These are phyloP conservation scores for Sminthopsis crassicaudata DNA, from an alignment of 2,113 vertebrate species.

Conservation along the genomic window DNA sequence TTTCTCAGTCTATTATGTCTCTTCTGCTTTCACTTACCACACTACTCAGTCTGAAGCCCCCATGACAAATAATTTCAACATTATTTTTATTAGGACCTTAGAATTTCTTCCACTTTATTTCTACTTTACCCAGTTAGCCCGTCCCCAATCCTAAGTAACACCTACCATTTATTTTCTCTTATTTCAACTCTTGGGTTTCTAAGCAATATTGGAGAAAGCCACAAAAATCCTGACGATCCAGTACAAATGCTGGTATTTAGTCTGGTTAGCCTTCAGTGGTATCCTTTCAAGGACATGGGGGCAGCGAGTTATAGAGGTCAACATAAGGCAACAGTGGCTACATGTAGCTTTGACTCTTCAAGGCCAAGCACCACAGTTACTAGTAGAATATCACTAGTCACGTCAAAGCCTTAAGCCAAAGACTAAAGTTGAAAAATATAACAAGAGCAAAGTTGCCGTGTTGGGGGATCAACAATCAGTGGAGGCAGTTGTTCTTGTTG, in stretches of 20 bases:
- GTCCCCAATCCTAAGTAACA: background rate
- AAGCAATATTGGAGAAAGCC: background rate
- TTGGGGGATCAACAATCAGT: background rate
- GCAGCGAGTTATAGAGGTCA: background rate
- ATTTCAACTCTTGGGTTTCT: background rate
- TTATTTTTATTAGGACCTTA: background rate
- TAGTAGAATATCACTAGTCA: background rate
- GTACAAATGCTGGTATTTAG: background rate
- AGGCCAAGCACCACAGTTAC: background rate
- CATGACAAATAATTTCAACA: background rate
- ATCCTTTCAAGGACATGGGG: background rate
- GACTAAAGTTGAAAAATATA: background rate
- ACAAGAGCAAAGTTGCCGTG: background rate
- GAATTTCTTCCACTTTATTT: background rate
- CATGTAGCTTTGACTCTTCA: background rate
- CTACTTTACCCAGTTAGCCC: background rate
- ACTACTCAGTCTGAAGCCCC: background rate
- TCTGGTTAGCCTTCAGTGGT: background rate
- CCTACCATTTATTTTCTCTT: background rate
- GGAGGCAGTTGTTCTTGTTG: background rate
- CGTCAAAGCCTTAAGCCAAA: background rate
- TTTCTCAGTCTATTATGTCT: background rate
- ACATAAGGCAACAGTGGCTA: background rate
- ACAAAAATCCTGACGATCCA: background rate
- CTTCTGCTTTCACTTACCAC: background rate